A percentile compares a stretch with the other conserved stretches of the same genome.
Evolutionary conservation across 2,113 vertebrate species (phyloP).

Genomic region (Urocitellus parryii): DNA sequence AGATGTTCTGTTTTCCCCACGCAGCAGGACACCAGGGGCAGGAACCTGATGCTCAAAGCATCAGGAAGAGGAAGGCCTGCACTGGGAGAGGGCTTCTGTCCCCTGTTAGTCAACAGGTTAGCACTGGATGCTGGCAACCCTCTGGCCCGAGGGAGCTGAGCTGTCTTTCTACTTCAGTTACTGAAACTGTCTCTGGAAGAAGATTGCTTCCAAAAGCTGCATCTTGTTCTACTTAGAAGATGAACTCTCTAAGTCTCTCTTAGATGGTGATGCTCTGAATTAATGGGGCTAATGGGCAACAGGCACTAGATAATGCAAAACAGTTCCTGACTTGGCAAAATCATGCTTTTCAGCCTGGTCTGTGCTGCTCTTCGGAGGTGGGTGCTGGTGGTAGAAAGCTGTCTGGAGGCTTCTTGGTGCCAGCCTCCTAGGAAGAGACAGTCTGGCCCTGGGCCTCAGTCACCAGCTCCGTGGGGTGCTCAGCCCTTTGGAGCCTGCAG

Average conservation of each 20-base stretch:
- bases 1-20: not conserved
- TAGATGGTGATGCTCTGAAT: not conserved
- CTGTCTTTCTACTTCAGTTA: not conserved
- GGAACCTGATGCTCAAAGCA: not conserved
- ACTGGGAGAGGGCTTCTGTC: not conserved
- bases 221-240: not conserved
- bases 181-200: not conserved
- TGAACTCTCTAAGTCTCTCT: not conserved
- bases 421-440: not conserved
- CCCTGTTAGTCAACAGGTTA: not conserved
- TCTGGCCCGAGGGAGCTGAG: not conserved
- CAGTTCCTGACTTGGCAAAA: not conserved
- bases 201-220: not conserved
- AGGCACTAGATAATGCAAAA: not conserved
- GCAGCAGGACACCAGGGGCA: not conserved
- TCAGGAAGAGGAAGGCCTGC: not conserved
- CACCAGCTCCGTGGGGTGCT: rapidly evolving
- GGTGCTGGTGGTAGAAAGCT: not conserved
- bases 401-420: no score
- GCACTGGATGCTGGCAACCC: not conserved
- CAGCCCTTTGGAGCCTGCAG: not conserved
- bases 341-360: not conserved
- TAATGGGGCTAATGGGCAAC: not conserved
- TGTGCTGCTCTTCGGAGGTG: not conserved
- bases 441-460: no score